Base-by-base conservation (phyloP, 2,113 vertebrate species). In the Xenus cinereus region DNA sequence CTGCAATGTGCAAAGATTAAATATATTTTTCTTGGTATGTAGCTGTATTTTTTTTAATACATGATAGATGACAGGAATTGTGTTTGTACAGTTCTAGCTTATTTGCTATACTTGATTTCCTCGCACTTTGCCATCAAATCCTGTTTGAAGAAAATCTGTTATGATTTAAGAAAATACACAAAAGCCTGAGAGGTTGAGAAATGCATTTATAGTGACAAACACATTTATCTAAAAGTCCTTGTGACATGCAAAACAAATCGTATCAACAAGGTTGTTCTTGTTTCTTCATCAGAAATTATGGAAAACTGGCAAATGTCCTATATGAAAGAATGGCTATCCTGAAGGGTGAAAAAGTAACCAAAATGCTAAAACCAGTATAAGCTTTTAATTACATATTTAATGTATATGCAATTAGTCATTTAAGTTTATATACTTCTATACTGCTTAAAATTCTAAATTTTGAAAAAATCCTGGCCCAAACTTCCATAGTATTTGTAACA, bases 121-220 rank as follows among this genome's bases (percentile, higher is more conserved):
- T 89, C 3, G 1, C 33, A 68, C 71, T 97, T 92, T 96, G n/a
- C 73, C 24, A 35, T 87, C 69, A 93, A 84, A 77, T 81, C 20
- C 46, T 51, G 27, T 77, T 94, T 87, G 84, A 91, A 63, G 60
- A 95, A 94, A 91, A 81, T 87, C 21, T 81, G 6, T 72, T 89
- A 7, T 33, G 54, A 82, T 73, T 89, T 86, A 69, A 79, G 79
- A 90, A 87, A 95, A 84, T 67, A 93, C 88, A 64, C 22, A 77
- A 81, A 71, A 39, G 12, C 64, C 87, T 78, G 50, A 84, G 68
- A 66, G 28, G 14, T 23, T 19, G 4, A 77, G 84, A 94, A 93
- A 91, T 41, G 37, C 39, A 45, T 89, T 91, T 74, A 41, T n/a
- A 32, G n/a, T 54, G 77, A 54, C 77, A 93, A 45, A 59, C 7